Conservation (phyloP, 2,797 vertebrate species). For the Spinibarbus caldwelli region DNA sequence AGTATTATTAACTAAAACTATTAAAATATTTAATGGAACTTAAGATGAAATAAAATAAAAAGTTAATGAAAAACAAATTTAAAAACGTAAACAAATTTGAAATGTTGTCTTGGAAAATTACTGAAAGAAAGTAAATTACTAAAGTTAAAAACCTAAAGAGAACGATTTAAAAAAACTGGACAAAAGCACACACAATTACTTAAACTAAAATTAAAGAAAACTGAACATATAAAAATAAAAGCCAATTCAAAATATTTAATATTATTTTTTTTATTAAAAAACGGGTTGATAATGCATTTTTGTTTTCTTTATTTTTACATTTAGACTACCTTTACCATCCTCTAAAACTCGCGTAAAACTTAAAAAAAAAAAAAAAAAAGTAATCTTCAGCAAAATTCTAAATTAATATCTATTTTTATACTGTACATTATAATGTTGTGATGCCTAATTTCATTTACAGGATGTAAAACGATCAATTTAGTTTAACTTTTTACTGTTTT, state of each 20-base stretch:
- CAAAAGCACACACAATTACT: not conserved
- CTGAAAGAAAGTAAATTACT: not conserved
- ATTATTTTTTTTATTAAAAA: not conserved
- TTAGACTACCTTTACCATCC: not conserved
- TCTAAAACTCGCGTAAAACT: not conserved
- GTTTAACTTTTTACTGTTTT: not conserved
- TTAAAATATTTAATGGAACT: not conserved
- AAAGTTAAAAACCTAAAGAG: too few relatives aligned
- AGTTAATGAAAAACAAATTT: not conserved
- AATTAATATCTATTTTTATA: not conserved
- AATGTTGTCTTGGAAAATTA: not conserved
- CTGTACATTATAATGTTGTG: not conserved
- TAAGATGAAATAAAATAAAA: not conserved
- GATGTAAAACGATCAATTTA: not conserved
- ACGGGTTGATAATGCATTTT: not conserved
- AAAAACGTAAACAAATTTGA: not conserved
- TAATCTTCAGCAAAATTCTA: not conserved
- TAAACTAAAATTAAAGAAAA: not conserved
- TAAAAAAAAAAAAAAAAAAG: too few relatives aligned
- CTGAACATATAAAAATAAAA: not conserved
- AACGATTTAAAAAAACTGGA: not conserved
- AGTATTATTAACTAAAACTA: not conserved
- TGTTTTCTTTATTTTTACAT: not conserved
- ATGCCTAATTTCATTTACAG: not conserved
- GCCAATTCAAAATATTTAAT: not conserved